A percentile compares a stretch with the other conserved stretches of the same genome.
Evolutionary conservation across 2,888 invertebrate genomes (phyloP).

Genomic region (Odontomyia ornata): DNA sequence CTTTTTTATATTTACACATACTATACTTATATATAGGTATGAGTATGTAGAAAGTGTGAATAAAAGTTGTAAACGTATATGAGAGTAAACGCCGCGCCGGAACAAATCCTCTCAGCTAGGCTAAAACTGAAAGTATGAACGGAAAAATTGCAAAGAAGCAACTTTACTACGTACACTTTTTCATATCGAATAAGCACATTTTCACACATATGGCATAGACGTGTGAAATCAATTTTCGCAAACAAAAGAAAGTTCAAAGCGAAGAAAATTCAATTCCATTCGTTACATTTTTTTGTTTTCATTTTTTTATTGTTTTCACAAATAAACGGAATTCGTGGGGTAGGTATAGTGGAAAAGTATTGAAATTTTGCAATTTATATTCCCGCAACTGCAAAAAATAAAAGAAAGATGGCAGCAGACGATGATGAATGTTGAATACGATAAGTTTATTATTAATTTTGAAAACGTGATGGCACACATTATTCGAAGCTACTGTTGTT

Average conservation of each 20-base stretch:
- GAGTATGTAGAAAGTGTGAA: not conserved
- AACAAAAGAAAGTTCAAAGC: slow-evolving; percentile 30
- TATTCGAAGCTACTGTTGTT: too few species aligned
- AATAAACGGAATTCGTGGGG: not conserved
- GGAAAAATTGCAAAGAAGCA: not conserved
- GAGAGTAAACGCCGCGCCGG: not conserved
- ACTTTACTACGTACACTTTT: not conserved
- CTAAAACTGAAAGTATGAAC: too few species aligned
- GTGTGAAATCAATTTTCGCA: slow-evolving; percentile 15
- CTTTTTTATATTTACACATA: too few species aligned
- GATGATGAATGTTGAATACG: not conserved
- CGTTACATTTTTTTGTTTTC: slow-evolving; percentile 1
- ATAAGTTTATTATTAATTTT: not conserved
- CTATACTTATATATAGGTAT: too few species aligned
- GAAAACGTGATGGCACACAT: too few species aligned
- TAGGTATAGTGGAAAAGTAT: slow-evolving; percentile 3
- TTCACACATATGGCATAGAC: slow-evolving; percentile 23
- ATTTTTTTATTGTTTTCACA: slow-evolving; percentile 6
- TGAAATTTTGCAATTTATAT: slow-evolving; percentile 13
- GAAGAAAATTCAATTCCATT: slow-evolving; percentile 17
- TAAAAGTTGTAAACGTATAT: not conserved
- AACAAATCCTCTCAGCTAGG: not conserved
- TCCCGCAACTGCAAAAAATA: not conserved
- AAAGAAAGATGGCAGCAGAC: not conserved
- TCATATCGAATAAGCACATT: not conserved